Conservation (phyloP, 2,888 invertebrate species). For the Scaptomyza polygonia region DNA sequence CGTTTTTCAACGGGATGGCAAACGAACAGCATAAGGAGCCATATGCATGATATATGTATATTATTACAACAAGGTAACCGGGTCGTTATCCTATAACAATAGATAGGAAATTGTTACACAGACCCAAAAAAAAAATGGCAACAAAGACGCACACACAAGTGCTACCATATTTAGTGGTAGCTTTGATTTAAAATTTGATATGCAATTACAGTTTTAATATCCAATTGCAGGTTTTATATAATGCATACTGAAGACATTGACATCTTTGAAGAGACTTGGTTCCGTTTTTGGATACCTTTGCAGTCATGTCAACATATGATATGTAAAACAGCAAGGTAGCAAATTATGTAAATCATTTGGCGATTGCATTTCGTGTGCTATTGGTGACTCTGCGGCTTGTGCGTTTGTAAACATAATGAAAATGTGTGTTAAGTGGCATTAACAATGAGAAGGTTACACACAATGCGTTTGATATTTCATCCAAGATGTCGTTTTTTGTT, state of each 20-base stretch:
- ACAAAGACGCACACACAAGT: conserved; percentile 9
- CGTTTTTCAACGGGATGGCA: conserved; percentile 61
- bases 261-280: conserved; percentile 6
- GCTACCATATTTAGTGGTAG: conserved; percentile 6
- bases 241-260: conserved; percentile 33
- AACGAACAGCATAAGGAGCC: conserved; percentile 38
- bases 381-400: conserved; percentile 41
- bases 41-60: conserved; percentile 19
- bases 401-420: conserved; percentile 27
- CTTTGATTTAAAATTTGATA: conserved; percentile 22
- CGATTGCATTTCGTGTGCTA: conserved; percentile 42
- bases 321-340: background rate
- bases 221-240: conserved; percentile 34
- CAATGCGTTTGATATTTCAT: conserved; percentile 51
- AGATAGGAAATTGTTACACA: conserved; percentile 67
- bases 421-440: conserved; percentile 64
- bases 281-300: conserved; percentile 17
- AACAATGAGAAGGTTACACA: conserved; percentile 72
- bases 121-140: conserved; percentile 61
- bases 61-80: conserved; percentile 60
- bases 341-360: conserved; percentile 54
- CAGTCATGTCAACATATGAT: conserved; percentile 12
- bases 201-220: conserved; percentile 27
- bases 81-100: conserved; percentile 76
- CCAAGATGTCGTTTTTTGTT: conserved; percentile 15